phyloP scores from a whole-genome alignment of 2,113 vertebrate genomes.

The Seriola quinqueradiata region DNA sequence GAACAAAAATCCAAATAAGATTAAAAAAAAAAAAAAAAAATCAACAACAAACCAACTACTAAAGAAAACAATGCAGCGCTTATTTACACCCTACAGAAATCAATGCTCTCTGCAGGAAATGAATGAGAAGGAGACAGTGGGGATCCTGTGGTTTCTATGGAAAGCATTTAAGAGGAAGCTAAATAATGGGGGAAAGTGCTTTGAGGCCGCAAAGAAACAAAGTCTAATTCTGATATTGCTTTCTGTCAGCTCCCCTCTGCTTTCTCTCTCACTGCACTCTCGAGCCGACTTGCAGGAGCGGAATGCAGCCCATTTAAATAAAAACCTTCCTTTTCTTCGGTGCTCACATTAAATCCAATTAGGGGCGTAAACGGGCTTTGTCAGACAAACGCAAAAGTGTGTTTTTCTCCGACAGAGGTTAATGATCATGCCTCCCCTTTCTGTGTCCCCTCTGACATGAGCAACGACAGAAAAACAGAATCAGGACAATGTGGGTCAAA shows the following conservation, averaged over 20 bases:
- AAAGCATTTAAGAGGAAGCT: slow-evolving; percentile 48
- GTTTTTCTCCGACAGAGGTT: slow-evolving; percentile 76
- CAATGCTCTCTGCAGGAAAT: slow-evolving; percentile 72
- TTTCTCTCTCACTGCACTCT: slow-evolving; percentile 33
- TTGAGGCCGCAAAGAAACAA: slow-evolving; percentile 52
- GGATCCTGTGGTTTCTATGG: slow-evolving; percentile 54
- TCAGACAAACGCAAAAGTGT: slow-evolving; percentile 63
- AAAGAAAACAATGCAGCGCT: slow-evolving; percentile 81
- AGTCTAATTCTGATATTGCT: slow-evolving; percentile 65
- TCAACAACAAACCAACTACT: slow-evolving; percentile 80
- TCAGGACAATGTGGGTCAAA: slow-evolving; percentile 65
- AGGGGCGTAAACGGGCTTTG: slow-evolving; percentile 57
- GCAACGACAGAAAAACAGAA: slow-evolving; percentile 73
- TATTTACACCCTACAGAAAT: slow-evolving; percentile 85
- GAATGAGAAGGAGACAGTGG: slow-evolving; percentile 58
- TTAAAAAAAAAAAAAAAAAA: slow-evolving; percentile 56
- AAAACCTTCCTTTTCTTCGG: slow-evolving; percentile 44
- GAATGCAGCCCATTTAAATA: slow-evolving; percentile 57
- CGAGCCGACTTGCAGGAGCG: slow-evolving; percentile 3
- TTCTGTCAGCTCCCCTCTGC: slow-evolving; percentile 48
- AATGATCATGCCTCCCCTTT: slow-evolving; percentile 64
- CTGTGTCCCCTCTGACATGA: slow-evolving; percentile 68
- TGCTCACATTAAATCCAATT: slow-evolving; percentile 72
- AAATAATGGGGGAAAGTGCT: slow-evolving; percentile 20
- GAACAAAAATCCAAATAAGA: slow-evolving; percentile 62